A percentile compares a stretch with the other conserved stretches of the same genome.
Conservation (phyloP, 2,113 vertebrate genomes). For the Clarias batrachus region DNA sequence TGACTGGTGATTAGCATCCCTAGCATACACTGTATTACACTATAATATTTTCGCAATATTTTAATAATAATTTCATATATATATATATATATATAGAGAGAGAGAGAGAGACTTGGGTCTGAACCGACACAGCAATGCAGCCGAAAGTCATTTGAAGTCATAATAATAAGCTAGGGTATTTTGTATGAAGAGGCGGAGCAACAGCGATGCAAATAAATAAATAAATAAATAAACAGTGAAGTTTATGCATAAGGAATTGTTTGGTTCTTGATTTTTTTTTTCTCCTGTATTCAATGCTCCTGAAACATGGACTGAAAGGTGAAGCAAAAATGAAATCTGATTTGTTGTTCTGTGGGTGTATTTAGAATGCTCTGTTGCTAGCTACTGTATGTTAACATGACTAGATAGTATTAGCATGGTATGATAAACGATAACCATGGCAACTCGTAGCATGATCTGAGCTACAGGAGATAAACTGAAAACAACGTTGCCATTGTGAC, state of each 20-base stretch:
- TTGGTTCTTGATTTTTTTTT: too few species aligned
- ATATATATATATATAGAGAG: too few species aligned
- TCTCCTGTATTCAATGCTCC: too few species aligned
- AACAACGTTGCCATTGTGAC: not conserved
- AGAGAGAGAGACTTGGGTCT: too few species aligned
- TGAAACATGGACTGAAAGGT: too few species aligned
- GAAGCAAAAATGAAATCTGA: not conserved
- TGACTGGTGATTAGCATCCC: too few species aligned
- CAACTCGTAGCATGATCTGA: not conserved
- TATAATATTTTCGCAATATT: too few species aligned
- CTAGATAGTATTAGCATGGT: not conserved
- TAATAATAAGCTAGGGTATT: not conserved
- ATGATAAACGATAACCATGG: too few species aligned
- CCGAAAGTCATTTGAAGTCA: not conserved
- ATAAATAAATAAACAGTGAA: too few species aligned
- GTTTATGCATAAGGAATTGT: not conserved
- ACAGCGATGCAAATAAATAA: not conserved
- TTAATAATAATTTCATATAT: too few species aligned
- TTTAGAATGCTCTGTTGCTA: not conserved
- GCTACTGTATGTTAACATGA: not conserved
- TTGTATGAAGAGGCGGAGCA: not conserved
- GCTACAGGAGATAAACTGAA: not conserved
- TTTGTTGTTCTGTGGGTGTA: not conserved
- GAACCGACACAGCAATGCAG: not conserved
- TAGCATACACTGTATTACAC: too few species aligned